Evolutionary conservation across 2,888 invertebrate species (phyloP).

Genomic region (Microctonus hyperodae): DNA sequence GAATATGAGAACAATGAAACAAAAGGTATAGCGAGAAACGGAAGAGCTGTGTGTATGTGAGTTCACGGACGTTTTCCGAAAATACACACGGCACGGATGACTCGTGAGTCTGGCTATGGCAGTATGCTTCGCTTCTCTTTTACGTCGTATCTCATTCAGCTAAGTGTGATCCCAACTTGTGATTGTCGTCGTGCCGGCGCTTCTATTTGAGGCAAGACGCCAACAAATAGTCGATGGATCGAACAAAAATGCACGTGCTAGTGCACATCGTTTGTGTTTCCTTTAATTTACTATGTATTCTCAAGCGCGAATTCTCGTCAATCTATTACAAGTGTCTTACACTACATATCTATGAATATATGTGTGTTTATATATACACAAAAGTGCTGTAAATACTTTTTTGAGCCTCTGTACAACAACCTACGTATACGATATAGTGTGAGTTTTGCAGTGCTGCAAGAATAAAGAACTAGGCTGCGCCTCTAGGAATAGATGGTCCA

Average conservation of each 20-base stretch:
- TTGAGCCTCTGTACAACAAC: no score
- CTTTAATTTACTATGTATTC: not conserved
- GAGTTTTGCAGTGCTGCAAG: slow-evolving; percentile 2
- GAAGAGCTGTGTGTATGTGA: not conserved
- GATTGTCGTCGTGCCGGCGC: not conserved
- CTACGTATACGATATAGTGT: not conserved
- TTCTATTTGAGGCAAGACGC: slow-evolving; percentile 9
- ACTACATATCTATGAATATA: not conserved
- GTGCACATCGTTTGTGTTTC: not conserved
- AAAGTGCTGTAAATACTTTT: no score
- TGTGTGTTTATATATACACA: not conserved
- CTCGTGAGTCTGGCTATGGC: slow-evolving; percentile 18
- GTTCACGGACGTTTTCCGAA: slow-evolving; percentile 25
- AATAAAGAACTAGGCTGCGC: slow-evolving; percentile 20
- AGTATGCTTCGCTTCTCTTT: not conserved
- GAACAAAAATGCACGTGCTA: not conserved
- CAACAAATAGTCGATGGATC: not conserved
- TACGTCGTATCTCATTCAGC: slow-evolving; percentile 14
- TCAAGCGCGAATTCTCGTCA: not conserved
- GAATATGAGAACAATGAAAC: not conserved
- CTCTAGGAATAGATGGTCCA: slow-evolving; percentile 24
- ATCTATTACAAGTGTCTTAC: slow-evolving; percentile 6
- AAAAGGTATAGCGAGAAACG: not conserved
- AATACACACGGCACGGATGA: slow-evolving; percentile 14
- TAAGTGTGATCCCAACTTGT: not conserved